Base-by-base conservation (phyloP, 2,888 invertebrate species). In the Leucophora obtusa region DNA sequence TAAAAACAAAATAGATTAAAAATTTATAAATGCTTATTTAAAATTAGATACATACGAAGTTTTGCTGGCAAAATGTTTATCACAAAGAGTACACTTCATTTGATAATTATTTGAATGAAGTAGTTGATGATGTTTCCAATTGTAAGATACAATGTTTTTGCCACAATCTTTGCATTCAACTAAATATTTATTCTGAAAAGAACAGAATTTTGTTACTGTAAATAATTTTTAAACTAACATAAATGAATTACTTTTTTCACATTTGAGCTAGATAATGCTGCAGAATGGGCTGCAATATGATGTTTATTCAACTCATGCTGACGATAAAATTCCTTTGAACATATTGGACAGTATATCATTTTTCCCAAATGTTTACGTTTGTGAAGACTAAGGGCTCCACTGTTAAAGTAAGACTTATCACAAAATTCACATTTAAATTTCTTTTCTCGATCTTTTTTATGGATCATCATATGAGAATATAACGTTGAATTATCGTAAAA, bases 341-440 rank as follows among this genome's bases (percentile, higher is more conserved):
- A 74, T 9, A 74, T 11, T 7, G 38, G n/a, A 60, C 73, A 74
- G 51, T 58, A 33, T 0, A 74, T 14, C 50, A 50, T 53, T 53
- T 58, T 35, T 14, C 73, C 73, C 28, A 66, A 59, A 59, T 74
- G 73, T 10, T 51, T 66, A 10, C 73, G 58, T 5, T 66, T n/a
- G 11, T 74, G 73, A 10, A 66, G 14, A 59, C 59, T 74, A 28
- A 63, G 56, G 2, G 58, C 58, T 0, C 73, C 73, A 3, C 66
- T 21, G 9, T 35, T 14, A 35, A 43, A 74, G 17, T 59, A 74
- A 0, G 65, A 50, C 11, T 74, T 74, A 2, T 35, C 38, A 60
- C 74, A 74, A 33, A 60, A 68, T 54, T 74, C 74, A 54, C 74
- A 74, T 68, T 66, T 65, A 11, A 47, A 59, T 28, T 4, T 28